Percentiles rank a stretch among this genome's conserved stretches.
phyloP scores from a whole-genome alignment of 2,797 vertebrate genomes.

The Gallinago nigripennis region DNA sequence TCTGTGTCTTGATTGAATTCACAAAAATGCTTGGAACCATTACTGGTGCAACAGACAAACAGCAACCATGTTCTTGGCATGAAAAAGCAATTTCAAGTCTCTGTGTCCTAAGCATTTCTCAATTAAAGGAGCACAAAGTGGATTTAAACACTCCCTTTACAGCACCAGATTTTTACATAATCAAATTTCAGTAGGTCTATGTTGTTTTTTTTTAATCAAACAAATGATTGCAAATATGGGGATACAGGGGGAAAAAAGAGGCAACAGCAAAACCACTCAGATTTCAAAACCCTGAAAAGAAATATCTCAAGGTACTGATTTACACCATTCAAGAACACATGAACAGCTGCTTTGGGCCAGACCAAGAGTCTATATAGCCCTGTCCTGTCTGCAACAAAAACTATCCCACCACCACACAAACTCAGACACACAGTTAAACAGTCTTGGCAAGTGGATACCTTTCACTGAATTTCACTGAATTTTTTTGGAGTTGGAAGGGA shows the following conservation, averaged over 20 bases:
- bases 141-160: not conserved
- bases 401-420: not conserved
- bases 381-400: not conserved
- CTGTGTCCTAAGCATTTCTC: not conserved
- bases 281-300: not conserved
- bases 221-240: not conserved
- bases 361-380: not conserved
- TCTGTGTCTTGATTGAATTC: not conserved
- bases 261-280: not conserved
- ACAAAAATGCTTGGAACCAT: conserved; percentile 9
- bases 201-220: not conserved
- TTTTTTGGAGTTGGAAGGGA: no score
- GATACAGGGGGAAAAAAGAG: accelerated
- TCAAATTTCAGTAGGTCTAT: not conserved
- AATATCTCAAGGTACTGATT: not conserved
- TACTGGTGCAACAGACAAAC: conserved; percentile 22
- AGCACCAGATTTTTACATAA: not conserved
- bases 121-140: not conserved
- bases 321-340: not conserved
- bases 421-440: not conserved
- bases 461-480: no score
- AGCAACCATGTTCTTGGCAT: conserved; percentile 11
- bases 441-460: not conserved
- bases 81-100: conserved; percentile 12
- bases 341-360: not conserved